These are phyloP conservation scores for Aurelia aurita complex sp. Pacific DNA, from an alignment of 30 jellyfish, hydroid and myxozoan species.

Conservation along the genomic window DNA sequence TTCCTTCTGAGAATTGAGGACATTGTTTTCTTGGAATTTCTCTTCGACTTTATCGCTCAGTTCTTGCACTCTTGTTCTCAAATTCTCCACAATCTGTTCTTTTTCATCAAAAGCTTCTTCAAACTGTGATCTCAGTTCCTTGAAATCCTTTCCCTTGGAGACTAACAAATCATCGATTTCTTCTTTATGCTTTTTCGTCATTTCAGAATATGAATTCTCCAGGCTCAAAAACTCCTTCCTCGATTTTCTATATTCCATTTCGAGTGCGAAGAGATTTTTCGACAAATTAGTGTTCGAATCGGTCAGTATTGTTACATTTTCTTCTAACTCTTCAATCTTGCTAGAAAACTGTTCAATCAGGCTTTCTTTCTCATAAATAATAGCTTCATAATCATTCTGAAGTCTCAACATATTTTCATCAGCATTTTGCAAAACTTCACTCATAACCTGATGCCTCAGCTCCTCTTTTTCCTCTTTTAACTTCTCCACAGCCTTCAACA, in stretches of 20 bases:
- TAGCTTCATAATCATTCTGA: slow-evolving; percentile 31
- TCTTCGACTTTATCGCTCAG: slow-evolving; percentile 31
- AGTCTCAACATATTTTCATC: slow-evolving; percentile 58
- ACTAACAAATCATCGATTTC: slow-evolving; percentile 70
- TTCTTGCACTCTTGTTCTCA: slow-evolving; percentile 45
- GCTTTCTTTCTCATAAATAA: slow-evolving; percentile 47
- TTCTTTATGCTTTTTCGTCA: slow-evolving; percentile 39
- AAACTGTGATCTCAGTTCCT: slow-evolving; percentile 68
- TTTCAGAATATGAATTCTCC: slow-evolving; percentile 1
- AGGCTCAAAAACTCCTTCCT: neutral
- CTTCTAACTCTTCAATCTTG: slow-evolving; percentile 29
- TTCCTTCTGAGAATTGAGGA: slow-evolving; percentile 33
- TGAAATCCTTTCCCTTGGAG: slow-evolving; percentile 71
- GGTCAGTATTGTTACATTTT: neutral
- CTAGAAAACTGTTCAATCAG: slow-evolving; percentile 44
- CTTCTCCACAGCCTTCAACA: slow-evolving; percentile 13
- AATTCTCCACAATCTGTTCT: slow-evolving; percentile 57
- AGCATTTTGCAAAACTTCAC: slow-evolving; percentile 30
- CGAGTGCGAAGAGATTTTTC: slow-evolving; percentile 25
- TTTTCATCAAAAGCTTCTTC: slow-evolving; percentile 77
- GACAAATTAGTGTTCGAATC: slow-evolving; percentile 49
- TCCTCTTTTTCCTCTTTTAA: slow-evolving; percentile 64
- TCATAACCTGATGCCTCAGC: slow-evolving; percentile 25
- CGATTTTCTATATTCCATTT: slow-evolving; percentile 16
- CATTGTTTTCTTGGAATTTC: slow-evolving; percentile 8